These are phyloP conservation scores for Drosophila tanythrix DNA, from an alignment of 2,888 invertebrate genomes.

Conservation along the genomic window DNA sequence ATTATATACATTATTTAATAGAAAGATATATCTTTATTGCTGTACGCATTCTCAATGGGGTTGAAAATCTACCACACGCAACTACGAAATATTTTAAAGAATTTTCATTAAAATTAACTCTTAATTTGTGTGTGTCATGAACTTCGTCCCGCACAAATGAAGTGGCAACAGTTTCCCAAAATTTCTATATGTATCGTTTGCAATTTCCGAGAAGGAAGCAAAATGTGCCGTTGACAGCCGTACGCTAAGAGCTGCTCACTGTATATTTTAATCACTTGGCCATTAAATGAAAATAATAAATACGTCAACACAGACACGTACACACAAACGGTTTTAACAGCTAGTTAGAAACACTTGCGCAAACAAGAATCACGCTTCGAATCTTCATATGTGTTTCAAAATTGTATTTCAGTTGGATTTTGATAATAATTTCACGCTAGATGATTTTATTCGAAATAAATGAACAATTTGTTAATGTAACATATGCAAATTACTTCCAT, in stretches of 20 bases:
- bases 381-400: background rate
- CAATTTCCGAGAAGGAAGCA: constrained; percentile 20
- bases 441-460: background rate
- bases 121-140: constrained; percentile 9
- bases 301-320: constrained; percentile 25
- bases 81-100: background rate
- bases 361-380: constrained; percentile 10
- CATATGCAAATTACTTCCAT: background rate
- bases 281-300: constrained; percentile 40
- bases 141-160: constrained; percentile 10
- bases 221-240: constrained; percentile 39
- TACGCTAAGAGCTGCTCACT: constrained; percentile 10
- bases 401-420: background rate
- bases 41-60: no score
- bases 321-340: constrained; percentile 8
- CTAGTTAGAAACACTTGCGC: constrained; percentile 22
- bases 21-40: background rate
- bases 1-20: background rate
- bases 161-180: constrained; percentile 21
- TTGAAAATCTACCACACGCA: background rate
- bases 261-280: constrained; percentile 41
- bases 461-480: background rate
- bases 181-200: background rate
- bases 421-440: background rate
- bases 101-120: constrained; percentile 4